A percentile compares a stretch with the other conserved stretches of the same genome.
Evolutionary conservation across 2,113 vertebrate species (phyloP).

Genomic region (Mus spicilegus): DNA sequence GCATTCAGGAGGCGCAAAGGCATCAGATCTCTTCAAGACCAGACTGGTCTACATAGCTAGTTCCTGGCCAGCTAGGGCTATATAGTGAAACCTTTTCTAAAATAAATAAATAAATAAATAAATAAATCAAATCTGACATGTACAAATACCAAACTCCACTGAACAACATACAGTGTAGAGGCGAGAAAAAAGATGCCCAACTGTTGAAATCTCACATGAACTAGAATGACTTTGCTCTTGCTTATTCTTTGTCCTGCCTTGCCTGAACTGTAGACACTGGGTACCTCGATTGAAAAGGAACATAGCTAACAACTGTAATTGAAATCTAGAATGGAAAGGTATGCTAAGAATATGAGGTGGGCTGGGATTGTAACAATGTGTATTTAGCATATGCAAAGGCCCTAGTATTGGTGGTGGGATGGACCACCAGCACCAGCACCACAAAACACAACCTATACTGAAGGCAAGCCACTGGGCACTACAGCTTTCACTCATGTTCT

Average conservation of each 20-base stretch:
- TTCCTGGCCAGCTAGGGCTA: neutral
- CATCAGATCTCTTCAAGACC: neutral
- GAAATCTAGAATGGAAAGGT: conserved; percentile 60
- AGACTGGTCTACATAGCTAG: neutral
- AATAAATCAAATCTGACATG: neutral
- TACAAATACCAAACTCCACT: neutral
- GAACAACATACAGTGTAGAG: neutral
- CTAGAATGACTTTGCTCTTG: neutral
- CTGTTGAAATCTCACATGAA: neutral
- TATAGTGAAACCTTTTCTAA: no score
- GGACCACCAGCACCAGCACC: neutral
- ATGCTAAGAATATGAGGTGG: neutral
- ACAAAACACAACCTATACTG: neutral
- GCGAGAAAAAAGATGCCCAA: neutral
- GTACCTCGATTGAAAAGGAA: neutral
- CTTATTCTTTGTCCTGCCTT: neutral
- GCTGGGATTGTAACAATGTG: neutral
- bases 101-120: neutral
- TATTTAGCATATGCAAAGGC: neutral
- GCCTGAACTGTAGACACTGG: neutral
- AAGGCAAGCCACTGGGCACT: neutral
- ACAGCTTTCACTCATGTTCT: neutral
- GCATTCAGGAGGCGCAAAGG: neutral
- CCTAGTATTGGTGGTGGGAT: neutral
- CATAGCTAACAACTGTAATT: neutral